These are phyloP conservation scores for Aptenodytes forsteri DNA, from an alignment of 2,113 vertebrate genomes.

Conservation along the genomic window DNA sequence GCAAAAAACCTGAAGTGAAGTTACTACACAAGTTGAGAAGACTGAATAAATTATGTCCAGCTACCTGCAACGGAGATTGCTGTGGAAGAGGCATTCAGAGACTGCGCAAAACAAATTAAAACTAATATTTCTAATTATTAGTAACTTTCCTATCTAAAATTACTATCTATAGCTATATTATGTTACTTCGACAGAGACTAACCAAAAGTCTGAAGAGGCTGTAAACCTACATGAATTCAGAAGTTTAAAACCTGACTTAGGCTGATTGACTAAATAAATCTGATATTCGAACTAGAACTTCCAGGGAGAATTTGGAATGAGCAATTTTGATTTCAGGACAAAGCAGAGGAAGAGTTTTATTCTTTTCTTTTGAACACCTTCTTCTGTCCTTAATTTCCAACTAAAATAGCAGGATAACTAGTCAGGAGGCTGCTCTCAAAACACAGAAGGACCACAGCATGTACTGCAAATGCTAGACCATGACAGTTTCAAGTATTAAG, in stretches of 20 bases:
- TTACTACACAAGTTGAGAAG: background rate
- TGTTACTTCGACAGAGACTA: background rate
- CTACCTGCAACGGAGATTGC: background rate
- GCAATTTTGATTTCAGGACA: background rate
- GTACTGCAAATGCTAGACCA: background rate
- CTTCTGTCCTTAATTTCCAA: background rate
- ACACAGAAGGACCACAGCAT: background rate
- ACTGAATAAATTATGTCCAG: background rate
- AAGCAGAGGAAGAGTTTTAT: background rate
- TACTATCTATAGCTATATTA: background rate
- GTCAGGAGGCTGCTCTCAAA: background rate
- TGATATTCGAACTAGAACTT: background rate
- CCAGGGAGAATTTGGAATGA: background rate
- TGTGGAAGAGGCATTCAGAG: background rate
- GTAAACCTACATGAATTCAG: background rate
- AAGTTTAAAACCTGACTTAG: background rate
- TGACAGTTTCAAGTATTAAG: background rate
- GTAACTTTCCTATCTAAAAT: background rate
- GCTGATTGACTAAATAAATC: background rate
- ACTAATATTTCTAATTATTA: background rate
- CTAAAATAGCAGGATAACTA: background rate
- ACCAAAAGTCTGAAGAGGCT: background rate
- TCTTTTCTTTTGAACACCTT: background rate
- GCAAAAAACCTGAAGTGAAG: background rate
- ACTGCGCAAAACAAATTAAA: background rate